Evolutionary conservation across 2,797 vertebrate genomes (phyloP), one percentile per base, ranked within the genome.

Genomic region (Tenualosa ilisha): DNA sequence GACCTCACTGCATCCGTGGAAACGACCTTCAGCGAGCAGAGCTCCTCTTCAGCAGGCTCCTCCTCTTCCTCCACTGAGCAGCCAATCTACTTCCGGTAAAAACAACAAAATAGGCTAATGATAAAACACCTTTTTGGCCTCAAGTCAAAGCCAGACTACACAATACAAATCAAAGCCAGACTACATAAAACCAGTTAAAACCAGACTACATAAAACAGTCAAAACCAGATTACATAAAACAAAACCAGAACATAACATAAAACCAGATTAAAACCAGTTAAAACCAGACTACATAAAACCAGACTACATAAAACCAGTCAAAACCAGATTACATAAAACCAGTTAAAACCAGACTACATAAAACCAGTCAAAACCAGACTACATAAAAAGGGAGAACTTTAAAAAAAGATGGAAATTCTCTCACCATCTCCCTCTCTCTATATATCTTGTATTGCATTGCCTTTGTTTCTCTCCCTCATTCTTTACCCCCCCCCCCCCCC

Each of bases 81-180:
- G 90, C 97, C 97, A 20, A 97, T 98, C 89, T 98, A 98, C 92
- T 98, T 98, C 93, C 95, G 97, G 97, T 98, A 91, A 20, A 87
- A 79, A 5, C 4, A 53, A 72, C 31, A 0, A 0, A 31, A 0
- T 31, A 31, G 31, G 31, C 31, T 31, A 31, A 31, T 31, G 1
- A 0, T 31, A 31, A 31, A 31, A 2, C 26, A 83, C n/a, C n/a
- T 72, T 61, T 61, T n/a, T n/a, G 59, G 17, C 46, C 46, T 49
- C 7, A 13, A 2, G 61, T 1, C 7, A n/a, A n/a, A n/a, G n/a
- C n/a, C n/a, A n/a, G n/a, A n/a, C n/a, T n/a, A n/a, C n/a, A n/a
- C n/a, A n/a, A n/a, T n/a, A n/a, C n/a, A n/a, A n/a, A n/a, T n/a
- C n/a, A n/a, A n/a, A n/a, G n/a, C n/a, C 59, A 63, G 22, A n/a